Conservation (phyloP, 1,140 invertebrate genomes). For the Sycobia sp. region DNA sequence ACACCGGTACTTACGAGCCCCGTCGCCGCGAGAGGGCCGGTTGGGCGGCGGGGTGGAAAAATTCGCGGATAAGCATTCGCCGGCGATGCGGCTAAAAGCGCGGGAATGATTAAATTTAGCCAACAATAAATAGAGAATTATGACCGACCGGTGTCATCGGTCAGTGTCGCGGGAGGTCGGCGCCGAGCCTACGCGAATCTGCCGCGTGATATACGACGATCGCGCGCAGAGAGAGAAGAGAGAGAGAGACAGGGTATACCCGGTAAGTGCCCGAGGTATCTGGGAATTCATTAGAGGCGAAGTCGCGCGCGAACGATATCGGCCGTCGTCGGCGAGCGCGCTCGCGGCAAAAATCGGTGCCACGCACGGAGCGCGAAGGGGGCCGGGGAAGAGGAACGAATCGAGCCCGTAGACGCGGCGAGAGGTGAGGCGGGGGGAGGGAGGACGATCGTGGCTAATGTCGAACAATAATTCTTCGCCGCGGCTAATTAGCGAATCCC, state of each 20-base stretch:
- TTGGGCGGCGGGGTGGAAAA: too few relatives aligned
- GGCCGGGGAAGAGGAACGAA: not conserved
- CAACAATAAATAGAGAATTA: constrained; percentile 8
- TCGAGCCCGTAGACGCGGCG: not conserved
- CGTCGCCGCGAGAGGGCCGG: too few relatives aligned
- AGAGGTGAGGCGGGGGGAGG: not conserved
- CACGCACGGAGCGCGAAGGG: not conserved
- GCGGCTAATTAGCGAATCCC: constrained; percentile 38
- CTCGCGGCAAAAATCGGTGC: not conserved
- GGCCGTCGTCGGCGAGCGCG: not conserved
- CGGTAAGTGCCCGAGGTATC: constrained; percentile 24
- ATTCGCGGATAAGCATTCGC: too few relatives aligned
- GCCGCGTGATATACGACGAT: constrained; percentile 9
- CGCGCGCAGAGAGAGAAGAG: constrained; percentile 5
- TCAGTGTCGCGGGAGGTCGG: not conserved
- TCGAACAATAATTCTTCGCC: constrained; percentile 39
- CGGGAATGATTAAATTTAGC: constrained; percentile 16
- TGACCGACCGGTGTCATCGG: constrained; percentile 7
- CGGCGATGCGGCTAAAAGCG: too few relatives aligned
- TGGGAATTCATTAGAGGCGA: constrained; percentile 23
- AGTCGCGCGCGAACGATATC: constrained; percentile 29
- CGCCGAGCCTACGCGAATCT: constrained; percentile 4
- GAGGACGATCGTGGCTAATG: constrained; percentile 34
- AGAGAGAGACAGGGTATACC: too few relatives aligned
- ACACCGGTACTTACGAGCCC: too few relatives aligned